Evolutionary conservation across 2,888 invertebrate species (phyloP).

Genomic region (Microplitis deprimator): DNA sequence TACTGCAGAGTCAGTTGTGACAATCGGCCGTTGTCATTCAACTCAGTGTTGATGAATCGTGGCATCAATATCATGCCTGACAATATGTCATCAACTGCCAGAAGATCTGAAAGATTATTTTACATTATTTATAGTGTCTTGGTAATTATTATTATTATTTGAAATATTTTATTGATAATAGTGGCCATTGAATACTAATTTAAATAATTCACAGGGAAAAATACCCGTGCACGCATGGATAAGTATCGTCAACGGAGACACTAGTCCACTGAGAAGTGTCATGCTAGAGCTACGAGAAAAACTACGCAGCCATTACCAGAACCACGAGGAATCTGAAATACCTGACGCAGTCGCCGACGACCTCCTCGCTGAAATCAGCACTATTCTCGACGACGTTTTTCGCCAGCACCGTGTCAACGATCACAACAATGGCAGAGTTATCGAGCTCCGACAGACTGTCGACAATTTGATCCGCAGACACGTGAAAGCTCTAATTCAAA

Average conservation of each 20-base stretch:
- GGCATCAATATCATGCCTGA: constrained; percentile 33
- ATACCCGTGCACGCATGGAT: constrained; percentile 27
- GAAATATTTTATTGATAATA: background rate
- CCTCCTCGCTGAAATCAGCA: background rate
- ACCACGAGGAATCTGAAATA: background rate
- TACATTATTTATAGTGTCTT: constrained; percentile 25
- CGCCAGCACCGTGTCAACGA: background rate
- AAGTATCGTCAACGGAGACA: constrained; percentile 9
- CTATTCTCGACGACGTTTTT: background rate
- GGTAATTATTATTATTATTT: background rate
- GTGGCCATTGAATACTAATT: too few species aligned
- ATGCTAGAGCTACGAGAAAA: background rate
- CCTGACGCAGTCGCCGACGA: background rate
- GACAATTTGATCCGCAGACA: background rate
- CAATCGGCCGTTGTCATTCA: constrained; percentile 25
- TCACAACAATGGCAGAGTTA: background rate
- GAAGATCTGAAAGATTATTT: background rate
- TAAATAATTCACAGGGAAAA: background rate
- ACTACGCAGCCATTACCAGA: background rate
- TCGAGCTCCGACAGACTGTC: constrained; percentile 2
- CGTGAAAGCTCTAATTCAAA: background rate
- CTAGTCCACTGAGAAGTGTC: background rate
- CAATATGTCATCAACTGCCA: constrained; percentile 1
- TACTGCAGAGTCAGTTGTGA: constrained; percentile 23
- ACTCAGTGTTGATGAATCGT: constrained; percentile 34